These are phyloP conservation scores for Huso huso DNA, from an alignment of 2,797 vertebrate species.

Conservation along the genomic window DNA sequence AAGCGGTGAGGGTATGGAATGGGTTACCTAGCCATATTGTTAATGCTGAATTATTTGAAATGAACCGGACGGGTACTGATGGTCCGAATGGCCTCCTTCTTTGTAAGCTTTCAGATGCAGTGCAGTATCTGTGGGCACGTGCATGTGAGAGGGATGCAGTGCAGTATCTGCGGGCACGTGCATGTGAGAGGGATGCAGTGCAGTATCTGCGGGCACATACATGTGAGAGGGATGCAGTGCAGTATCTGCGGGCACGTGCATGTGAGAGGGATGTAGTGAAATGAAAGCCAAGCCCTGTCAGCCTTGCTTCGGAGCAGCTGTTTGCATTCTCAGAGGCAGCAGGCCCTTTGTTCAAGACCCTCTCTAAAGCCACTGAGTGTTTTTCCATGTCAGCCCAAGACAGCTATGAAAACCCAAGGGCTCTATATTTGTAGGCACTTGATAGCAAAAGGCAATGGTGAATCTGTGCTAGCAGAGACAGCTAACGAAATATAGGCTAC, in stretches of 20 bases:
- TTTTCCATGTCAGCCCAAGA: slow-evolving; percentile 31
- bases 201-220: too few relatives aligned
- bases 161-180: too few relatives aligned
- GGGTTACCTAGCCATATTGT: too few relatives aligned
- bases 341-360: slow-evolving; percentile 24
- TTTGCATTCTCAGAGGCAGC: slow-evolving; percentile 21
- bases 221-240: too few relatives aligned
- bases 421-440: slow-evolving; percentile 24
- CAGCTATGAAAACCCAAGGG: slow-evolving; percentile 18
- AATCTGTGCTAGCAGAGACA: slow-evolving; percentile 10
- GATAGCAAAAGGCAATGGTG: slow-evolving; percentile 15
- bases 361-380: slow-evolving; percentile 22
- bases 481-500: slow-evolving; percentile 7
- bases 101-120: too few relatives aligned
- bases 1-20: too few relatives aligned
- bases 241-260: neutral
- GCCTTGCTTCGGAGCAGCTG: slow-evolving; percentile 39
- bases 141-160: too few relatives aligned
- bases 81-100: too few relatives aligned
- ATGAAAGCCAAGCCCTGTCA: slow-evolving; percentile 6
- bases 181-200: too few relatives aligned
- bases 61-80: too few relatives aligned
- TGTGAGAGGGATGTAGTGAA: neutral
- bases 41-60: too few relatives aligned
- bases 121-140: too few relatives aligned